Conservation (phyloP, 2,797 vertebrate species). For the Nothura maculosa region DNA sequence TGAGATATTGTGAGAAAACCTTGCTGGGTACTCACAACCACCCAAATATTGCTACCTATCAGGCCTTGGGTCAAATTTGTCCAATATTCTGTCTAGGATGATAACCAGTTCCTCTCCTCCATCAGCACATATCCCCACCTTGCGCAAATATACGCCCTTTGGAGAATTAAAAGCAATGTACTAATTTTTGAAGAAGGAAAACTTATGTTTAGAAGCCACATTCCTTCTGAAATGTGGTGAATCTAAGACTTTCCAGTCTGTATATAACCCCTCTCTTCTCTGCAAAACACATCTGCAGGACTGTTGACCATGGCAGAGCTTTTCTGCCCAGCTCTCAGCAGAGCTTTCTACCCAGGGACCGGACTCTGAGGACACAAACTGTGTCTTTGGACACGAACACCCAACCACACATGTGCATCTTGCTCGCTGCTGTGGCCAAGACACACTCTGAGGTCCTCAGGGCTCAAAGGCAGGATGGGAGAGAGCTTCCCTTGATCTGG, state of each 20-base stretch:
- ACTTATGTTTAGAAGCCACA: neutral
- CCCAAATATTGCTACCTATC: accelerated
- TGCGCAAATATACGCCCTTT: neutral
- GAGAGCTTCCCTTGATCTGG: neutral
- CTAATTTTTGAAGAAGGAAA: neutral
- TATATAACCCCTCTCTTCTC: neutral
- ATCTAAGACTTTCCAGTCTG: neutral
- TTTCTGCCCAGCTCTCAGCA: neutral
- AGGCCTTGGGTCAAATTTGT: neutral
- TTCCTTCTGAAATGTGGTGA: neutral
- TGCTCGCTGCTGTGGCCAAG: neutral
- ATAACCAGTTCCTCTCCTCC: neutral
- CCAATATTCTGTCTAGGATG: neutral
- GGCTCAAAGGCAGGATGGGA: neutral
- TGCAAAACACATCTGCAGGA: neutral
- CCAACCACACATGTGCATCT: neutral
- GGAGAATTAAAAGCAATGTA: neutral
- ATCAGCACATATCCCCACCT: accelerated
- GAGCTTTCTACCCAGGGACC: neutral
- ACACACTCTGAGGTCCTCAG: neutral
- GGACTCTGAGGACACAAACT: neutral
- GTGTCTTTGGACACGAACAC: neutral
- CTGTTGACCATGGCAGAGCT: neutral
- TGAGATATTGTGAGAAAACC: neutral
- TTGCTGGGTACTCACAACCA: neutral